Evolutionary conservation across 1,140 invertebrate genomes (phyloP), one percentile per base, ranked within the genome.

Genomic region (Nylanderia fulva): DNA sequence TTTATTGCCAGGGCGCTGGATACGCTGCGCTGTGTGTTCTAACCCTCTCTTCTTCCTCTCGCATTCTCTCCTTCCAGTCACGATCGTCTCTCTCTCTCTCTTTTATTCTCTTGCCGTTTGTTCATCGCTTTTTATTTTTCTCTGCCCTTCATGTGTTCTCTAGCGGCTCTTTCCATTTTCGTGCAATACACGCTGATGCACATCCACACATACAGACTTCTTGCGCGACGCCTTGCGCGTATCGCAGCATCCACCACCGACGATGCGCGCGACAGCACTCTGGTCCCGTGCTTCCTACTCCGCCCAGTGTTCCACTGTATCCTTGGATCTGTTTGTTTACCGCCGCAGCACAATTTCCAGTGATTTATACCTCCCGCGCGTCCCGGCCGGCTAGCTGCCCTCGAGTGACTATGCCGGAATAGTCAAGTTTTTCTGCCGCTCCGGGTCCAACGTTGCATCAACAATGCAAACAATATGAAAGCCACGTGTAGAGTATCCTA

Each of bases 271-370:
- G 72, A 69, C 72, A 86, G 75, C 63, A 48, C 36, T 42, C 77
- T 33, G 52, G 86, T 18, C 52, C 60, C 74, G 33, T 39, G 64
- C 74, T 56, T 52, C 45, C 58, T 48, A 21, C 42, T 39, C 33
- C 58, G 58, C 56, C 42, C 63, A 29, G 56, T 85, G 27, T 64
- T 52, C 60, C 58, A 36, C 33, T 82, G 56, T 84, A 88, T 88
- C 77, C 74, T 86, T 69, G 86, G 76, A 88, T 54, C 75, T 86
- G 87, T 88, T 89, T 88, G 79, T 88, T 89, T 86, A 88, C 68
- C 76, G 56, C 61, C 76, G 60, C 21, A 85, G 69, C 27, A 63
- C 48, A 84, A 74, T 64, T 86, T 72, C 45, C 18, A 48, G 56
- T 82, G 84, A 89, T 88, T 88, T 89, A 88, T 86, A 76, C 56